Conservation (phyloP, 2,113 vertebrate species). For the Hemibagrus wyckioides region DNA sequence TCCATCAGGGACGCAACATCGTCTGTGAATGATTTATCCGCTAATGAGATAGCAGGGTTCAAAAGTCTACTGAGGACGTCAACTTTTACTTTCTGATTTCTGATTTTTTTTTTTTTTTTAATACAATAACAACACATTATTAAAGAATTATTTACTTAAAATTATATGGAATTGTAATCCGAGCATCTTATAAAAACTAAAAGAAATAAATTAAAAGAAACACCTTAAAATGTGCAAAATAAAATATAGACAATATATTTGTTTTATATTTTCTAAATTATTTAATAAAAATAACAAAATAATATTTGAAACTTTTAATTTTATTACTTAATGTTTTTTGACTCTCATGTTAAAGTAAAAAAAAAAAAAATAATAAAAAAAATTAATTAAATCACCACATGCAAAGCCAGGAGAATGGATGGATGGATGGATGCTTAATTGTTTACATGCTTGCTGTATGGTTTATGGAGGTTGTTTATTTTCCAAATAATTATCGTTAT, state of each 20-base stretch:
- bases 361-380: background rate
- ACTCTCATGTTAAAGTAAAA: too few relatives aligned
- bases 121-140: background rate
- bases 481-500: too few relatives aligned
- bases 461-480: background rate
- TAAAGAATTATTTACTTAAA: too few relatives aligned
- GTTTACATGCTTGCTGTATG: background rate
- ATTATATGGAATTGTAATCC: too few relatives aligned
- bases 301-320: too few relatives aligned
- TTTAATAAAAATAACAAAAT: too few relatives aligned
- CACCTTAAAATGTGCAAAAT: too few relatives aligned
- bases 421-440: background rate
- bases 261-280: too few relatives aligned
- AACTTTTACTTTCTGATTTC: background rate
- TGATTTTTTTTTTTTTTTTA: background rate
- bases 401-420: background rate
- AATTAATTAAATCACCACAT: background rate
- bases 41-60: background rate
- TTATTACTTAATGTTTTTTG: too few relatives aligned
- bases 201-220: too few relatives aligned
- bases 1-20: background rate
- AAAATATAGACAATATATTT: too few relatives aligned
- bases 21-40: background rate
- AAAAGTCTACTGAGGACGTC: background rate
- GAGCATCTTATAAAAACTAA: too few relatives aligned